Base-by-base conservation (phyloP, 2,113 vertebrate species). In the Xyliphius kryptos region DNA sequence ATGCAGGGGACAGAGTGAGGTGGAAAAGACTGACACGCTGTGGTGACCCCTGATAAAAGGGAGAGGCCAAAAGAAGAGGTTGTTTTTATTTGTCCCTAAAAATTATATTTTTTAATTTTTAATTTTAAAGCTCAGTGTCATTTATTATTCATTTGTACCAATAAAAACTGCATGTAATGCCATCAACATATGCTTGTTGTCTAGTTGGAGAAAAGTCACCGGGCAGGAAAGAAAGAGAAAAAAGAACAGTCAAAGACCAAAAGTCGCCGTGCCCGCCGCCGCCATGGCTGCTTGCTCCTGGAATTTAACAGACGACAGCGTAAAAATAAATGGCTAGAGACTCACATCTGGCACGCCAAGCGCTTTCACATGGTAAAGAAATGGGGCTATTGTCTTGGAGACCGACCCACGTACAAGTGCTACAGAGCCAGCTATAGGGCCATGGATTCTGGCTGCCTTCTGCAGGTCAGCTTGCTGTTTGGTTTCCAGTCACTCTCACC, bases 261-360 rank as follows among this genome's bases (percentile, higher is more conserved):
- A 69, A 94, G 94, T 66, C 95, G 95, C 22, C 93, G 91, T 78
- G 96, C 96, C 17, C 90, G 95, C 5, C 86, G 96, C 1, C 91
- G 90, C 36, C 96, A 98, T 10, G 80, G 89, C 14, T 90, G 91
- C 68, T 71, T 93, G 66, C 74, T 90, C 20, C 76, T 90, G 57
- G 95, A 93, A 63, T 99, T 97, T 80, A 98, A 97, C 67, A 89
- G 82, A 6, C 83, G 95, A n/a, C 95, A 99, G 73, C 83, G 85
- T 61, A 95, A 92, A 77, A 97, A 91, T 70, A 77, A 89, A 55
- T 99, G 96, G 96, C 73, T 99, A 69, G 95, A 99, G 79, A 99
- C 94, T 0, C 96, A 99, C 64, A 91, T 99, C 74, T 99, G 94
- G 95, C 93, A 98, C 0, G 90, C 94, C 68, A 99, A 99, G 21